phyloP scores from a whole-genome alignment of 2,797 vertebrate genomes.

The Lepilemur ruficaudatus region DNA sequence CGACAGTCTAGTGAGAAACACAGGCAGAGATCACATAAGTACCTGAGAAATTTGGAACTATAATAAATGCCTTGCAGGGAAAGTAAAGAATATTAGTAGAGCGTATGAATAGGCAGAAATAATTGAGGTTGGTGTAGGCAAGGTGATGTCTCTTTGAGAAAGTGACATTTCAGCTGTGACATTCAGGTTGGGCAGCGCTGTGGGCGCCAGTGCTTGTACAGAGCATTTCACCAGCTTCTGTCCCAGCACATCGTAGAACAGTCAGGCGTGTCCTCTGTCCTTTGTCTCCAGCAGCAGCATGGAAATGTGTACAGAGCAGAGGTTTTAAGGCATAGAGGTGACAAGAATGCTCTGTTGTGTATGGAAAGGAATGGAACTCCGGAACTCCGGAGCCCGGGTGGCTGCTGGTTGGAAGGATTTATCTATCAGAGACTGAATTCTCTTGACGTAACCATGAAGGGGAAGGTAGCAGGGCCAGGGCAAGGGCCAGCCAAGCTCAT shows the following conservation, averaged over 20 bases:
- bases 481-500: neutral
- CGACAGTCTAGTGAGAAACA: neutral
- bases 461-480: constrained; percentile 45
- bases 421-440: neutral
- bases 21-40: neutral
- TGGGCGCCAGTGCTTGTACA: neutral
- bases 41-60: neutral
- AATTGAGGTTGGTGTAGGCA: neutral
- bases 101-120: neutral
- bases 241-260: neutral
- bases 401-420: neutral
- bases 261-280: neutral
- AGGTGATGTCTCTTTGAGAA: neutral
- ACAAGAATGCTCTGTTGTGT: neutral
- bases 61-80: neutral
- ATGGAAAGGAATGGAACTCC: neutral
- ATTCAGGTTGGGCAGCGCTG: neutral
- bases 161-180: neutral
- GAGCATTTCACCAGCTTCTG: neutral
- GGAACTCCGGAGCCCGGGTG: neutral
- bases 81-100: neutral
- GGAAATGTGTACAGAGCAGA: neutral
- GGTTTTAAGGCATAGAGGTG: neutral
- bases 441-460: neutral
- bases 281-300: neutral